Evolutionary conservation across 2,888 invertebrate genomes (phyloP), one percentile per base, ranked within the genome.

Genomic region (Antheraea yamamai): DNA sequence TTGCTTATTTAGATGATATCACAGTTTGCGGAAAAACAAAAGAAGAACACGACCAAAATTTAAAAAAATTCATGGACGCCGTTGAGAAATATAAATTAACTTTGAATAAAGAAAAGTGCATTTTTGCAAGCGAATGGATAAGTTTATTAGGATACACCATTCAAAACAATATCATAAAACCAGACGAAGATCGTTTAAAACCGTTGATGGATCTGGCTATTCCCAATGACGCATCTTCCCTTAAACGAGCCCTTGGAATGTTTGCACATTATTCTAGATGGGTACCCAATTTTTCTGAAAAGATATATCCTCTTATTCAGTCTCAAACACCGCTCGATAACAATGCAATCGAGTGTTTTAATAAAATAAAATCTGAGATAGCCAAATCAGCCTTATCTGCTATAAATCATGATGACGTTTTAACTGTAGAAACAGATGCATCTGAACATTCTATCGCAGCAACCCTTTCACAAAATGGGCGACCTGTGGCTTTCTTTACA

Each of bases 401-500:
- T 20, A 16, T 70, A 55, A n/a, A n/a, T n/a, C n/a, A n/a, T n/a
- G n/a, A n/a, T n/a, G n/a, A n/a, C n/a, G n/a, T n/a, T n/a, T n/a
- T n/a, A n/a, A n/a, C n/a, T n/a, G n/a, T n/a, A n/a, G n/a, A n/a
- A n/a, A n/a, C n/a, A n/a, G n/a, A n/a, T 73, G 76, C 61, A 75
- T 75, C 47, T 51, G 79, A 55, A 20, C 68, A 26, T 61, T 71
- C 77, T 4, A 77, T 75, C 20, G 78, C 72, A 23, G 77, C 76
- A 14, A 75, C 74, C 7, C 39, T 77, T 16, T 75, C 70, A 7
- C 76, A 74, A 51, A 75, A 76, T n/a, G 73, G 39, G 7, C 39
- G 75, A 47, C 78, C 75, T 52, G 73, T 77, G 23, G 77, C 75
- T 18, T 78, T 72, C 66, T 77, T 73, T 73, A 75, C 75, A 12